Percentiles rank a stretch among this genome's conserved stretches.
Evolutionary conservation across 2,113 vertebrate genomes (phyloP).

Genomic region (Hippotragus niger): DNA sequence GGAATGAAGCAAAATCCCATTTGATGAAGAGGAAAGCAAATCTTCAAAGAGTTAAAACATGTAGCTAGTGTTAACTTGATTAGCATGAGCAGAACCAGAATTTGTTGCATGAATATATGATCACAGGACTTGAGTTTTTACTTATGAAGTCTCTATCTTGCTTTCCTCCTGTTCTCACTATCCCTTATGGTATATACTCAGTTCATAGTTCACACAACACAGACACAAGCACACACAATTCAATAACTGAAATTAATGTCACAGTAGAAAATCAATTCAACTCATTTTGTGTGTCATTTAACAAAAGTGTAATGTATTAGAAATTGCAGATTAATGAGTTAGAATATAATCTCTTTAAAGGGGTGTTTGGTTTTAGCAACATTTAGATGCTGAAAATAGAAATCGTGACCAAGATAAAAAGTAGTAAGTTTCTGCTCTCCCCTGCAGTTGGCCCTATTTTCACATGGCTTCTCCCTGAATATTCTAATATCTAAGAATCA

Average conservation of each 20-base stretch:
- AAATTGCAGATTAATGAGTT: not conserved
- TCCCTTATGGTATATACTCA: not conserved
- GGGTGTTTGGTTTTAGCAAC: not conserved
- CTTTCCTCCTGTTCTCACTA: not conserved
- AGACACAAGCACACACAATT: not conserved
- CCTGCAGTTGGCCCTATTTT: not conserved
- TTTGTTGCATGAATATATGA: not conserved
- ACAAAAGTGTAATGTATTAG: not conserved
- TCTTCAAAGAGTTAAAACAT: not conserved
- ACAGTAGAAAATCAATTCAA: not conserved
- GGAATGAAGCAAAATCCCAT: not conserved
- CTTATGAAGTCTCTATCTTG: not conserved
- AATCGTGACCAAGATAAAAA: not conserved
- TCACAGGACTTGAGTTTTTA: not conserved
- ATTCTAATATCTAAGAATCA: not conserved
- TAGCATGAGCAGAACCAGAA: not conserved
- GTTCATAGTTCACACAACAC: not conserved
- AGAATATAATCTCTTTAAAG: not conserved
- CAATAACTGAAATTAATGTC: not conserved
- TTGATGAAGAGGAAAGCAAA: not conserved
- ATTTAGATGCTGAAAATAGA: not conserved
- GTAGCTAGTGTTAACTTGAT: not conserved
- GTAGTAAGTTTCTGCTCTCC: not conserved
- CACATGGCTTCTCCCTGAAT: not conserved
- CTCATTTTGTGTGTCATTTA: not conserved